Conservation (phyloP, 1,140 invertebrate genomes). For the Eurosta solidaginis region DNA sequence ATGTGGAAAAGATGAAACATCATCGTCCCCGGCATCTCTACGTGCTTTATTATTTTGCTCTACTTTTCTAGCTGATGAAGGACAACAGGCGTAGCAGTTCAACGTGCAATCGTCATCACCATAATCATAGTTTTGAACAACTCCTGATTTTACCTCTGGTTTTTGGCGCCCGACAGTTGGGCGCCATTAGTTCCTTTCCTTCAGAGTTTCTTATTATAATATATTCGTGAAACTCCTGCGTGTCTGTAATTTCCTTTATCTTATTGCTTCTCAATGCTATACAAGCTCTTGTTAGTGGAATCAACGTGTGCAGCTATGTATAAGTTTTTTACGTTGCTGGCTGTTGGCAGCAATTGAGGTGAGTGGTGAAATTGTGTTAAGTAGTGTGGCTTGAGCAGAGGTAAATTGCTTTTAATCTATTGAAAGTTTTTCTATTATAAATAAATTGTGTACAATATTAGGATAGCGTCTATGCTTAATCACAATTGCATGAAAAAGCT, state of each 20-base stretch:
- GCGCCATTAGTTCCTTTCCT: constrained; percentile 43
- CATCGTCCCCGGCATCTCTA: constrained; percentile 41
- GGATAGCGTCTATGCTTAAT: too few species aligned
- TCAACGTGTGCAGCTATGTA: background rate
- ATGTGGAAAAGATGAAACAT: constrained; percentile 60
- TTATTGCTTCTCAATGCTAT: too few species aligned
- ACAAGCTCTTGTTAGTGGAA: background rate
- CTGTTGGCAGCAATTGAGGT: background rate
- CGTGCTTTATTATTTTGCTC: constrained; percentile 5
- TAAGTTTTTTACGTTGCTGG: background rate
- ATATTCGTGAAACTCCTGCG: background rate
- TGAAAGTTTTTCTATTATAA: constrained; percentile 4
- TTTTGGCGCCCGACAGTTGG: constrained; percentile 54
- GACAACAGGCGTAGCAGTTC: background rate
- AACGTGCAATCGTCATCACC: constrained; percentile 55
- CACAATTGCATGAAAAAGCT: too few species aligned
- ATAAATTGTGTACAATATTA: constrained; percentile 2
- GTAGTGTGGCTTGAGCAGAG: background rate
- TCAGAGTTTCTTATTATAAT: background rate
- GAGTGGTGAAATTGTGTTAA: background rate
- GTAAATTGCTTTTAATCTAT: constrained; percentile 6
- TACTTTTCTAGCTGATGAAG: background rate
- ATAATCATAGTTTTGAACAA: constrained; percentile 59
- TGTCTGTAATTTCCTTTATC: too few species aligned
- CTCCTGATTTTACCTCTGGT: constrained; percentile 59